Conservation (phyloP, 2,888 invertebrate species). For the Drosophila dives region DNA sequence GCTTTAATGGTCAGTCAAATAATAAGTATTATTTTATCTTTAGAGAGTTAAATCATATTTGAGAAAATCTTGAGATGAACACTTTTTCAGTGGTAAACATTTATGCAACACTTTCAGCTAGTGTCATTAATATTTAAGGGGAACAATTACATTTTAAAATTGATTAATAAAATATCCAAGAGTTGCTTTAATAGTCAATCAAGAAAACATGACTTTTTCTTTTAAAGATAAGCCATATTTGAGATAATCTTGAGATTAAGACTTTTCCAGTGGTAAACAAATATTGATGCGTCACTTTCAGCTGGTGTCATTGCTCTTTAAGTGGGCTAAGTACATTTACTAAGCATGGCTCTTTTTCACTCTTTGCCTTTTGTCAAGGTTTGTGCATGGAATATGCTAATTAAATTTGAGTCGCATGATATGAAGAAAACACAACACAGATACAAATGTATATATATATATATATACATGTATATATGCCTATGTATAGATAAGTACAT, state of each 20-base stretch:
- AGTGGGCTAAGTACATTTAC: constrained; percentile 15
- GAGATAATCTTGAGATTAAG: background rate
- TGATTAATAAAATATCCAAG: background rate
- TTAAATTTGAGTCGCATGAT: constrained; percentile 42
- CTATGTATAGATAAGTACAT: background rate
- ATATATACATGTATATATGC: background rate
- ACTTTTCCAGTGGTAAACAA: background rate
- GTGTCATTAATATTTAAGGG: background rate
- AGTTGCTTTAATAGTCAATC: background rate
- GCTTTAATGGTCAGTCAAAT: background rate
- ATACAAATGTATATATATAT: background rate
- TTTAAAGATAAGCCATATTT: background rate
- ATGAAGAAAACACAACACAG: constrained; percentile 5
- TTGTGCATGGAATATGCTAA: constrained; percentile 52
- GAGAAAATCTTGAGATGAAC: too few relatives aligned
- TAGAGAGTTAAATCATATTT: too few relatives aligned
- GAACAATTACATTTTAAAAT: background rate
- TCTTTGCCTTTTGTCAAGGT: constrained; percentile 36
- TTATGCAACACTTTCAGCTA: background rate
- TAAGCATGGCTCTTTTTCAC: constrained; percentile 12
- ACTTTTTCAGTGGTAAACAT: too few relatives aligned
- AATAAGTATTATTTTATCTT: too few relatives aligned
- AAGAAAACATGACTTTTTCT: constrained; percentile 1
- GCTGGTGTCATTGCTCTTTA: constrained; percentile 25
- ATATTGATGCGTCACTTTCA: constrained; percentile 13